Percentiles rank a stretch among this genome's conserved stretches.
phyloP scores from a whole-genome alignment of 2,888 invertebrate genomes.

The Temnothorax unifasciatus region DNA sequence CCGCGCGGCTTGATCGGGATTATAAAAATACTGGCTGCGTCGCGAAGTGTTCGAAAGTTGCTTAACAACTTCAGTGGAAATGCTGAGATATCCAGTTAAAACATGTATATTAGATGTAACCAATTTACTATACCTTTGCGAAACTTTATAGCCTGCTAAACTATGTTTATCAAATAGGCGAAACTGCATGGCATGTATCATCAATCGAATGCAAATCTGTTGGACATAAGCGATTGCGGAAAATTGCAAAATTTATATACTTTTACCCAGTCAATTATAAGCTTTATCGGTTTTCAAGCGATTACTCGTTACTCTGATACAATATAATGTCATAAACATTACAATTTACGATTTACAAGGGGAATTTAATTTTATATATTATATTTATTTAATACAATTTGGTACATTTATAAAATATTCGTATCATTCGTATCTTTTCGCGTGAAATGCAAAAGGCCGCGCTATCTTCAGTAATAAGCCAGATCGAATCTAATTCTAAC shows the following conservation, averaged over 20 bases:
- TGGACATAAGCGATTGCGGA: not conserved
- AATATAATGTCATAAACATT: not conserved
- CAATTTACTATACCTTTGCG: constrained; percentile 41
- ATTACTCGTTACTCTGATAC: not conserved
- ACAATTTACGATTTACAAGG: not conserved
- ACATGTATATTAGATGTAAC: constrained; percentile 45
- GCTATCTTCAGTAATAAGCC: constrained; percentile 44
- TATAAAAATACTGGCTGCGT: constrained; percentile 40
- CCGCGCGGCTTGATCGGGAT: constrained; percentile 9
- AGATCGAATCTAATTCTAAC: constrained; percentile 58
- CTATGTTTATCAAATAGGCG: constrained; percentile 37
- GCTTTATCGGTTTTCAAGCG: not conserved
- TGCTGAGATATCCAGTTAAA: constrained; percentile 31
- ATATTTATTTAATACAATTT: not conserved
- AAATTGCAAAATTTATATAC: not conserved
- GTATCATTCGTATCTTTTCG: not conserved
- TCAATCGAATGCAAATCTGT: constrained; percentile 48
- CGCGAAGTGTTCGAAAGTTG: constrained; percentile 33
- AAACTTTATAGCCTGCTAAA: constrained; percentile 17
- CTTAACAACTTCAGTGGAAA: constrained; percentile 47
- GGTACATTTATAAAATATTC: not conserved
- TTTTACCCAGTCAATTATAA: not conserved
- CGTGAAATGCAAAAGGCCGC: constrained; percentile 14
- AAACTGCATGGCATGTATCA: constrained; percentile 33
- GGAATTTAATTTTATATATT: not conserved